Evolutionary conservation across 2,113 vertebrate genomes (phyloP).

Genomic region (Drymodes brunneopygia): DNA sequence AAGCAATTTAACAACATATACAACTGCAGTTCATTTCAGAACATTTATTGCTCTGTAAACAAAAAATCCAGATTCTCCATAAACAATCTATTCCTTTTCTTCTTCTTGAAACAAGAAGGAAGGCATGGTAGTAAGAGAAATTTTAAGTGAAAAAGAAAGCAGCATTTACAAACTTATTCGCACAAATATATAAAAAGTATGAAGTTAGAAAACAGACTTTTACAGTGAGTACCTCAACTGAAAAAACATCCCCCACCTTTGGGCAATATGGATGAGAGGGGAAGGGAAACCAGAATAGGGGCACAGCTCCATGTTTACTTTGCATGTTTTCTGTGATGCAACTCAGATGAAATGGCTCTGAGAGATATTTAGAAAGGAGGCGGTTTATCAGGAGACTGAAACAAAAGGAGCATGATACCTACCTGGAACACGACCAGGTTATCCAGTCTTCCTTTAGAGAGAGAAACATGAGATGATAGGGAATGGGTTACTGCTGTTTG

Average conservation of each 20-base stretch:
- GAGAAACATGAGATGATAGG: not conserved
- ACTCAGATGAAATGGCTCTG: not conserved
- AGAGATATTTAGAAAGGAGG: not conserved
- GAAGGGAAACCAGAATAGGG: not conserved
- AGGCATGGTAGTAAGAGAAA: not conserved
- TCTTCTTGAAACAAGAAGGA: not conserved
- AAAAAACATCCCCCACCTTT: not conserved
- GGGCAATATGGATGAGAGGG: not conserved
- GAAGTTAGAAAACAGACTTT: not conserved
- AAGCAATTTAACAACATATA: slow-evolving; percentile 36
- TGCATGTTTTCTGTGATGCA: not conserved
- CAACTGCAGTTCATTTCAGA: slow-evolving; percentile 32
- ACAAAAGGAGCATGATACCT: not conserved
- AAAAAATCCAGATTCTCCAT: slow-evolving; percentile 21
- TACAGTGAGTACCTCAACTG: not conserved
- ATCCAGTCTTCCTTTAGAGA: not conserved
- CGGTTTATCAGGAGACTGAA: not conserved
- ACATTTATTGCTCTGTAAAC: slow-evolving; percentile 39
- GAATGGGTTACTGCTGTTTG: not conserved
- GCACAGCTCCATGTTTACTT: not conserved
- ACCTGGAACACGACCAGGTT: not conserved
- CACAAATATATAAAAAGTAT: not conserved
- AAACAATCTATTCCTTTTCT: not conserved
- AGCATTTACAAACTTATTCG: not conserved
- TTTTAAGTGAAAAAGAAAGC: not conserved